Evolutionary conservation across 2,113 vertebrate species (phyloP), one percentile per base, ranked within the genome.

Genomic region (Ranitomeya imitator): DNA sequence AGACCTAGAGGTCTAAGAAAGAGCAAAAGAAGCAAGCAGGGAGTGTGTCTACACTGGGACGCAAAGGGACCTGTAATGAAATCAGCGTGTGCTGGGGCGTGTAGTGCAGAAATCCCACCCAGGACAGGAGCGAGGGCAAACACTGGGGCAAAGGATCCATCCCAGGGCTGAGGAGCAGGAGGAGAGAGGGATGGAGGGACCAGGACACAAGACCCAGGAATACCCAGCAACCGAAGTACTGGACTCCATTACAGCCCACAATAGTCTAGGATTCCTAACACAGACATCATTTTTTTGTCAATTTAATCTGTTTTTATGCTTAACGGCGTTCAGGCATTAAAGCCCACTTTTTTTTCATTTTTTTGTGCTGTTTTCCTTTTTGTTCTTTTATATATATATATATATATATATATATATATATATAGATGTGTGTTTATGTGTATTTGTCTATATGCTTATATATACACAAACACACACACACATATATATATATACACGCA

Each of bases 41-140:
- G 61, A 86, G 73, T 79, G 45, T 59, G 88, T 54, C 81, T 79
- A 78, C 77, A 79, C 63, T 85, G 12, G 16, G 12, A 67, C 79
- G 85, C 87, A 85, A 89, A 89, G 87, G 79, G 69, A 37, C 37
- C 87, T 85, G 45, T 89, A 86, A 89, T 86, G 31, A 82, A 81
- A 89, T 12, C 81, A 86, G 77, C 60, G 65, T 89, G 85, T 86
- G 88, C 45, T 80, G 78, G 79, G 69, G 84, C 85, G 82, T 85
- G 86, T 59, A 88, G 52, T 54, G 69, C 60, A 83, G 81, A 79
- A 86, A 87, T 79, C 26, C 61, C 55, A 79, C 19, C 69, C 57
- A 55, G 69, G 19, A 71, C 31, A 76, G 73, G 63, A 89, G 83
- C 78, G 84, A 73, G 84, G 67, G 76, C 14, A 79, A 60, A 54